Conservation (phyloP, 2,888 invertebrate species). For the Vandiemenella viatica region DNA sequence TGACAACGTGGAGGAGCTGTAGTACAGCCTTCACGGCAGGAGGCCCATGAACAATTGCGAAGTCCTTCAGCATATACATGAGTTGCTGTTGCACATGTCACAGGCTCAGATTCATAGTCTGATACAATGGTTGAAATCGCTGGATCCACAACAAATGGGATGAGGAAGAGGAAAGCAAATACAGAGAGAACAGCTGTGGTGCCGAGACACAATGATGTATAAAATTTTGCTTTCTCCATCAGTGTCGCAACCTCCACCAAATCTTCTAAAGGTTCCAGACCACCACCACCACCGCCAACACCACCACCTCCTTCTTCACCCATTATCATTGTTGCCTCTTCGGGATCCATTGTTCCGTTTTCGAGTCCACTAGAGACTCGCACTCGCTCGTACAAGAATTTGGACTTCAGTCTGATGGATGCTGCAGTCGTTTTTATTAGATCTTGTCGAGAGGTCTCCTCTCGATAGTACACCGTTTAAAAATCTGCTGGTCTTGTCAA, state of each 20-base stretch:
- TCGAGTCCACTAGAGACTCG: too few species aligned
- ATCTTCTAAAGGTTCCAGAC: background rate
- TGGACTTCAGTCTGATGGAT: too few species aligned
- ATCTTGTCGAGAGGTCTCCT: too few species aligned
- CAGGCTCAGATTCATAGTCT: slow-evolving; percentile 74
- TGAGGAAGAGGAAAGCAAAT: slow-evolving; percentile 79
- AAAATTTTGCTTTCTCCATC: slow-evolving; percentile 76
- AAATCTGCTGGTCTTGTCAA: too few species aligned
- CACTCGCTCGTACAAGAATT: too few species aligned
- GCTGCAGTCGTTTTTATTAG: too few species aligned
- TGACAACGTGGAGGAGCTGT: slow-evolving; percentile 69
- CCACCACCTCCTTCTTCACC: too few species aligned
- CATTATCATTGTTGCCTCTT: too few species aligned
- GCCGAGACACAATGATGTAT: slow-evolving; percentile 77
- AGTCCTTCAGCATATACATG: slow-evolving; percentile 72
- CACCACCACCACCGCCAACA: too few species aligned
- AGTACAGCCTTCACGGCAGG: slow-evolving; percentile 83
- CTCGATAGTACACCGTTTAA: too few species aligned
- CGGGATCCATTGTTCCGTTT: too few species aligned
- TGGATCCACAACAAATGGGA: slow-evolving; percentile 84
- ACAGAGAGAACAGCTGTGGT: slow-evolving; percentile 78
- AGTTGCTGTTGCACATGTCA: slow-evolving; percentile 67
- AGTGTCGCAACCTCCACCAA: slow-evolving; percentile 33
- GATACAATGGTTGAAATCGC: slow-evolving; percentile 78
- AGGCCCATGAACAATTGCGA: slow-evolving; percentile 81